phyloP scores from a whole-genome alignment of 1,140 invertebrate species.

The Piezodorus guildinii region DNA sequence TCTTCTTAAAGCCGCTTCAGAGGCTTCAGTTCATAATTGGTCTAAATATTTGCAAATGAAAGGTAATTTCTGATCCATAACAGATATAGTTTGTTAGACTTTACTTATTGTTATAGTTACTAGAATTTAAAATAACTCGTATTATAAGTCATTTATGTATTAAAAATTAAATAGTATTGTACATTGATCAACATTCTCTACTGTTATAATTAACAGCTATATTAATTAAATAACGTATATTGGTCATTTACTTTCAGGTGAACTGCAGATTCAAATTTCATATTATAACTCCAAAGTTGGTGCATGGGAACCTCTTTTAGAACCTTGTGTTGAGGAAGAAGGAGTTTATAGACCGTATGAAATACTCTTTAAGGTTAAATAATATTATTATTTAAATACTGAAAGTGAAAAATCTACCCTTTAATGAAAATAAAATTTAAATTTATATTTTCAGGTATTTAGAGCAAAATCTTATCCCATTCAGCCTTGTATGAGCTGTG shows the following conservation, averaged over 20 bases:
- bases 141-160: no score
- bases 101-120: no score
- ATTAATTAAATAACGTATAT: not conserved
- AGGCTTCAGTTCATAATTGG: constrained; percentile 52
- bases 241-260: constrained; percentile 29
- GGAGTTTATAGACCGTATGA: constrained; percentile 61
- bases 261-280: constrained; percentile 52
- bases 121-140: no score
- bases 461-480: constrained; percentile 53
- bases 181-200: no score
- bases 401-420: no score
- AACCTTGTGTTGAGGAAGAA: constrained; percentile 55
- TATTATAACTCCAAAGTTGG: constrained; percentile 61
- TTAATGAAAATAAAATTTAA: not conserved
- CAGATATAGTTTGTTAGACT: no score
- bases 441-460: constrained; percentile 34
- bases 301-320: constrained; percentile 68
- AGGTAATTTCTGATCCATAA: constrained; percentile 18
- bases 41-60: constrained; percentile 41
- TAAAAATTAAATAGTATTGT: no score
- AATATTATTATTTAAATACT: not conserved
- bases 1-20: constrained; percentile 40
- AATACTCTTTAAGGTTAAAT: constrained; percentile 48
- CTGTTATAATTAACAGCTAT: no score
- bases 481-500: constrained; percentile 26